A percentile compares a stretch with the other conserved stretches of the same genome.
Conservation (phyloP, 2,888 invertebrate genomes). For the Oxytorus armatus region DNA sequence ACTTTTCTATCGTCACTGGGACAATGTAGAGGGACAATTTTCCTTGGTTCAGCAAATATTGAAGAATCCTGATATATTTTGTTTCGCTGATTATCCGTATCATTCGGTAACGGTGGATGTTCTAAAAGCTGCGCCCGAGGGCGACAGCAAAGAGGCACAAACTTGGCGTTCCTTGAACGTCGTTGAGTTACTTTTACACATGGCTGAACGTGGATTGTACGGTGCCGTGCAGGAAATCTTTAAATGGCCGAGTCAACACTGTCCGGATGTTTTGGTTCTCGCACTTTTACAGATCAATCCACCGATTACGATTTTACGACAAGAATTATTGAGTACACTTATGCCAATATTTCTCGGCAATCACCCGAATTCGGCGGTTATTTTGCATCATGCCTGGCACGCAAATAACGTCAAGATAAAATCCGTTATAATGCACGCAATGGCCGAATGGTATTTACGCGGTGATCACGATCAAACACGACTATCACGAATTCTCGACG, state of each 20-base stretch:
- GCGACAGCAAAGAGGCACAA: slow-evolving; percentile 96
- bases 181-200: slow-evolving; percentile 93
- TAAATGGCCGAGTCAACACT: slow-evolving; percentile 95
- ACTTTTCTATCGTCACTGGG: slow-evolving; percentile 96
- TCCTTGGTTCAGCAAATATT: slow-evolving; percentile 94
- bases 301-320: slow-evolving; percentile 91
- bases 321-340: slow-evolving; percentile 94
- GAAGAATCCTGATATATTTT: slow-evolving; percentile 96
- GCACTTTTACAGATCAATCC: slow-evolving; percentile 95
- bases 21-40: slow-evolving; percentile 96
- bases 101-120: slow-evolving; percentile 94
- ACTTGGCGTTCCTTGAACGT: slow-evolving; percentile 97
- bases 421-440: slow-evolving; percentile 96
- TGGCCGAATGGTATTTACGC: slow-evolving; percentile 98
- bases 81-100: slow-evolving; percentile 96
- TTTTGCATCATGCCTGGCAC: slow-evolving; percentile 98
- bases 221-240: slow-evolving; percentile 94
- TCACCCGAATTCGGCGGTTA: slow-evolving; percentile 98
- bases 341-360: slow-evolving; percentile 97
- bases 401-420: slow-evolving; percentile 90
- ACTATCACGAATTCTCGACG: slow-evolving; percentile 97
- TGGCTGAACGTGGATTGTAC: slow-evolving; percentile 95
- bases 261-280: slow-evolving; percentile 96
- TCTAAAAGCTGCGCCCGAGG: slow-evolving; percentile 97
- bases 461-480: slow-evolving; percentile 97